These are phyloP conservation scores for Oxygymnocypris stewartii DNA, from an alignment of 2,113 vertebrate genomes.

Conservation along the genomic window DNA sequence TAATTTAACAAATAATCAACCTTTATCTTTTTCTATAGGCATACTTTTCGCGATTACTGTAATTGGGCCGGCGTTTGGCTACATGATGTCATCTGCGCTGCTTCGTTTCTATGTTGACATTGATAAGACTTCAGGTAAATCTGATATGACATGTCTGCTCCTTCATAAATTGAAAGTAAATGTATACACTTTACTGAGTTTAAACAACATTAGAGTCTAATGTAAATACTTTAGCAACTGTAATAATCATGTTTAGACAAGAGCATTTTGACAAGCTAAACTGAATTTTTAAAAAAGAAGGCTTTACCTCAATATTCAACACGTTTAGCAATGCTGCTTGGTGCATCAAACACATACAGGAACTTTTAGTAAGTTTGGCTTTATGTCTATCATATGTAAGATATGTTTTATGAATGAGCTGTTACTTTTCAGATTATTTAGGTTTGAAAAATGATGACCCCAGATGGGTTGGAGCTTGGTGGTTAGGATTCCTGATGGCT, in stretches of 20 bases:
- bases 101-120: conserved; percentile 87
- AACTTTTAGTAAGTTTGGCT: not conserved
- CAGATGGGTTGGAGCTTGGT: conserved; percentile 96
- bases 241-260: not conserved
- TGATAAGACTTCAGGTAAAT: conserved; percentile 79
- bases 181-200: not conserved
- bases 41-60: conserved; percentile 85
- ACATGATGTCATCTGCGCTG: conserved; percentile 81
- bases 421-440: conserved; percentile 73
- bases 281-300: not conserved
- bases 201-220: not conserved
- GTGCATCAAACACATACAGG: not conserved
- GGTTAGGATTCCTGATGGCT: conserved; percentile 90
- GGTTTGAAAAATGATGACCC: conserved; percentile 76
- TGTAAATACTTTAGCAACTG: not conserved
- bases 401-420: not conserved
- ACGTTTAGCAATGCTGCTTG: not conserved
- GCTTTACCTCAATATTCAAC: conserved; percentile 25
- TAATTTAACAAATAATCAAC: not conserved
- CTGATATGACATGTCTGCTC: not conserved
- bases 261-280: not conserved
- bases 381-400: not conserved
- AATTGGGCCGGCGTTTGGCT: conserved; percentile 85
- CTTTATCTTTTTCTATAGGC: conserved; percentile 68
- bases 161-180: not conserved